A percentile compares a stretch with the other conserved stretches of the same genome.
These are phyloP conservation scores for Epinephelus coioides DNA, from an alignment of 2,797 vertebrate genomes.

Conservation along the genomic window DNA sequence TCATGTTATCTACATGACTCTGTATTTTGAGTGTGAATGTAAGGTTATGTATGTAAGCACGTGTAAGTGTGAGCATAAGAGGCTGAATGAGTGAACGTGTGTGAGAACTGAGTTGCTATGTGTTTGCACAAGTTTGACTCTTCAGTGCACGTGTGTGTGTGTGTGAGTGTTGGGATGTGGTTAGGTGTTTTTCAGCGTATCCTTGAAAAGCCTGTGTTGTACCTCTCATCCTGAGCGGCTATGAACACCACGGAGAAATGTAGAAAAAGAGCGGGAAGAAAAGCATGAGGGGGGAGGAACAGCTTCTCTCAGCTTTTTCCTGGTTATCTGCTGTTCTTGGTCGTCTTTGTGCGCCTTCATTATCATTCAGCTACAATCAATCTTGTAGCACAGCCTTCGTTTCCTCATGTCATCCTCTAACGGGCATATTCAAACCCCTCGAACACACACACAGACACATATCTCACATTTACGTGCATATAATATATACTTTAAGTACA, in stretches of 20 bases:
- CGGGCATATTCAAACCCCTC: not conserved
- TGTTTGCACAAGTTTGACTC: constrained; percentile 9
- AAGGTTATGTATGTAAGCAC: not conserved
- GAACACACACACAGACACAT: not conserved
- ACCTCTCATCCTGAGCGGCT: constrained; percentile 56
- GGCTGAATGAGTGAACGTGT: not conserved
- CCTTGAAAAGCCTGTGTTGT: constrained; percentile 58
- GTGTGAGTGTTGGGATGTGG: constrained; percentile 61
- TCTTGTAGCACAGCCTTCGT: not conserved
- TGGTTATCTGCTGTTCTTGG: constrained; percentile 14
- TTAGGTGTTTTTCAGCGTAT: constrained; percentile 55
- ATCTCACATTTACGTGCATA: not conserved
- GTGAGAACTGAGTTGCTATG: not conserved
- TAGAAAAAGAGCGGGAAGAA: constrained; percentile 51
- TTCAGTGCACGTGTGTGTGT: not conserved
- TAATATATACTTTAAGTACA: not conserved
- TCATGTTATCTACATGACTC: not conserved
- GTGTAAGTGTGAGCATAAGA: not conserved
- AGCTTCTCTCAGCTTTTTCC: constrained; percentile 33
- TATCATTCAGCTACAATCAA: not conserved
- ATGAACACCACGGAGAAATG: constrained; percentile 47
- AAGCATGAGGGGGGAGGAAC: not conserved
- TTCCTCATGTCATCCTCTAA: not conserved
- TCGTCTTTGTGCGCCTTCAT: not conserved
- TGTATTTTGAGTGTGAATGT: not conserved